Percentiles rank a stretch among this genome's conserved stretches.
Evolutionary conservation across 2,888 invertebrate genomes (phyloP).

Genomic region (Hololepta plana): DNA sequence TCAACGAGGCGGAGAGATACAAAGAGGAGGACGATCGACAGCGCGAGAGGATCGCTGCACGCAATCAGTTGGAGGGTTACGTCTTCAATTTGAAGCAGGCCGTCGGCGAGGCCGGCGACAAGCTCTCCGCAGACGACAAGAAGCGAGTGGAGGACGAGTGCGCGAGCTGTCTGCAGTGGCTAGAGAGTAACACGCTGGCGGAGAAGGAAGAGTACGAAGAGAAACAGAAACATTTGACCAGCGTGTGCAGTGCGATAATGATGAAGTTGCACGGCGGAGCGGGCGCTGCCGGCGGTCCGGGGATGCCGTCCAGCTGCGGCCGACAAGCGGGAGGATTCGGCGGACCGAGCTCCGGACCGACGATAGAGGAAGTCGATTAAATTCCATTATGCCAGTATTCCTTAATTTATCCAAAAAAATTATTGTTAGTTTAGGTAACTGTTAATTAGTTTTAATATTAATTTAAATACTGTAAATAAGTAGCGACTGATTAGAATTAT

Average conservation of each 20-base stretch:
- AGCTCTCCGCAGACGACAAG: conserved; percentile 32
- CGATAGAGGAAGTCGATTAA: conserved; percentile 25
- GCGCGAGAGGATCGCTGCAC: conserved; percentile 42
- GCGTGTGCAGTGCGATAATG: conserved; percentile 38
- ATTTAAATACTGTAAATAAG: too few species aligned
- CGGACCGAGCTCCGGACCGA: conserved; percentile 18
- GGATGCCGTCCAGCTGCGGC: conserved; percentile 16
- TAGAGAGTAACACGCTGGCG: conserved; percentile 47
- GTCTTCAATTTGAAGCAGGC: conserved; percentile 51
- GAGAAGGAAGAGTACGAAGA: conserved; percentile 46
- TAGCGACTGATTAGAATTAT: too few species aligned
- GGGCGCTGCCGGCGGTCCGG: conserved; percentile 11
- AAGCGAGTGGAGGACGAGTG: conserved; percentile 27
- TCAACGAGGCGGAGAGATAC: conserved; percentile 54
- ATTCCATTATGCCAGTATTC: too few species aligned
- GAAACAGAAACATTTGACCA: conserved; percentile 38
- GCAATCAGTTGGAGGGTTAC: conserved; percentile 55
- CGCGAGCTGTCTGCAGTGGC: conserved; percentile 47
- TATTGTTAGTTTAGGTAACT: too few species aligned
- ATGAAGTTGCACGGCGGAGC: conserved; percentile 30
- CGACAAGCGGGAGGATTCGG: conserved; percentile 14
- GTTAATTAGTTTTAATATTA: too few species aligned
- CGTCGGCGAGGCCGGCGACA: conserved; percentile 39
- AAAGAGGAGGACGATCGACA: conserved; percentile 54
- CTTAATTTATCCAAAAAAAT: too few species aligned